phyloP scores from a whole-genome alignment of 2,888 invertebrate species.

The Tetheella fluctuosa region DNA sequence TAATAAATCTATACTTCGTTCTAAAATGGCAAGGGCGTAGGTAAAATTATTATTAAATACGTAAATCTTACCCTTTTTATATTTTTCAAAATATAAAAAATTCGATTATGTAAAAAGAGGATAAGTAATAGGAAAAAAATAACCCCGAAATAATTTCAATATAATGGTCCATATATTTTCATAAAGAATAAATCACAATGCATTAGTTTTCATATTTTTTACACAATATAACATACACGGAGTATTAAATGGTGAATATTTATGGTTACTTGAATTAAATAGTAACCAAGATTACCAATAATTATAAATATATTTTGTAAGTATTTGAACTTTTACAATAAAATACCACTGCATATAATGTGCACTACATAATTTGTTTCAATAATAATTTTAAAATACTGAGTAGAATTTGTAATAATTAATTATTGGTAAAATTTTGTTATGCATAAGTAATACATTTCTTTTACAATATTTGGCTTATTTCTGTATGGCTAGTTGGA shows the following conservation, averaged over 20 bases:
- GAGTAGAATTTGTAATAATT: slow-evolving; percentile 7
- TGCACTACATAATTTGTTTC: background rate
- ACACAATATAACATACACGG: slow-evolving; percentile 63
- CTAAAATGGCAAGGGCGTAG: too few relatives aligned
- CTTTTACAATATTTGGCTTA: slow-evolving; percentile 6
- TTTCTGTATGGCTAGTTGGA: slow-evolving; percentile 3
- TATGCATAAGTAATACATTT: background rate
- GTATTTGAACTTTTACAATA: slow-evolving; percentile 8
- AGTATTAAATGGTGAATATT: slow-evolving; percentile 62
- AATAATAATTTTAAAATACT: slow-evolving; percentile 16
- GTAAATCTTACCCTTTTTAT: too few relatives aligned
- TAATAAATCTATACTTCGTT: too few relatives aligned
- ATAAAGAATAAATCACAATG: slow-evolving; percentile 81
- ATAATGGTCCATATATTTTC: slow-evolving; percentile 81
- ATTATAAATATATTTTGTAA: slow-evolving; percentile 7
- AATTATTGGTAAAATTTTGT: slow-evolving; percentile 8
- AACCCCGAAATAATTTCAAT: slow-evolving; percentile 53
- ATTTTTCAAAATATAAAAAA: too few relatives aligned
- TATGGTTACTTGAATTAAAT: slow-evolving; percentile 13
- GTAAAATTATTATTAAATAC: too few relatives aligned
- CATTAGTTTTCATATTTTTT: slow-evolving; percentile 64
- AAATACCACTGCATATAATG: slow-evolving; percentile 1
- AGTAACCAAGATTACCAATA: slow-evolving; percentile 5
- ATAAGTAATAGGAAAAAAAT: slow-evolving; percentile 31
- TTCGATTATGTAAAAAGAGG: too few relatives aligned